A percentile compares a stretch with the other conserved stretches of the same genome.
Evolutionary conservation across 1,140 invertebrate genomes (phyloP).

Genomic region (Drosophila ananassae): DNA sequence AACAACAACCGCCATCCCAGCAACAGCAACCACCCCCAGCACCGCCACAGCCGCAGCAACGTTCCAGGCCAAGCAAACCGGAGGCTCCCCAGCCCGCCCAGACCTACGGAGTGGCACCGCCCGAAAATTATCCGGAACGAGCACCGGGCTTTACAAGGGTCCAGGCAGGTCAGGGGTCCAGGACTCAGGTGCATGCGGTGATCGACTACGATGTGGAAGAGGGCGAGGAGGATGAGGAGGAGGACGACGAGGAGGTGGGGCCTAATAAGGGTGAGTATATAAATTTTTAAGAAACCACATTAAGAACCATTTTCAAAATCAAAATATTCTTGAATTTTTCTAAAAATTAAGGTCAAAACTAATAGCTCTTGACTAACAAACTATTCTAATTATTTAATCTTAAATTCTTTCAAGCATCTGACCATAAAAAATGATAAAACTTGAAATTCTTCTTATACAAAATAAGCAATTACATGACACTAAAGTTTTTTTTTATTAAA

Average conservation of each 20-base stretch:
- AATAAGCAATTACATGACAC: background rate
- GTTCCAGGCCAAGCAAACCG: slow-evolving; percentile 46
- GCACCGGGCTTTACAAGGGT: slow-evolving; percentile 82
- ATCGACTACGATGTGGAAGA: slow-evolving; percentile 83
- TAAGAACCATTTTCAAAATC: background rate
- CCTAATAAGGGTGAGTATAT: slow-evolving; percentile 59
- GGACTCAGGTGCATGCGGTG: slow-evolving; percentile 83
- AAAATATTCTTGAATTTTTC: background rate
- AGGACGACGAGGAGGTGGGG: slow-evolving; percentile 58
- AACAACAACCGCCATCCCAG: slow-evolving; percentile 23
- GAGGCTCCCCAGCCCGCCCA: slow-evolving; percentile 57
- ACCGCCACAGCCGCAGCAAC: slow-evolving; percentile 30
- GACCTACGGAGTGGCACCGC: slow-evolving; percentile 63
- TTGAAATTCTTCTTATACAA: background rate
- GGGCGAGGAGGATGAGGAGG: slow-evolving; percentile 77
- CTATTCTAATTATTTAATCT: no score
- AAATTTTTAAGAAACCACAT: background rate
- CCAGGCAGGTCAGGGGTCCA: slow-evolving; percentile 77
- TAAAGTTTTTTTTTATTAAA: background rate
- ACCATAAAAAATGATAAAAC: background rate
- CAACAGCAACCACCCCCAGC: slow-evolving; percentile 28
- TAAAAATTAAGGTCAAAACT: background rate
- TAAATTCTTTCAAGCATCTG: background rate
- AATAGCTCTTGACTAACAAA: no score
- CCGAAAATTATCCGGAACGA: slow-evolving; percentile 71